Percentiles rank a stretch among this genome's conserved stretches.
Conservation (phyloP, 2,888 invertebrate genomes). For the Parochlus steinenii region DNA sequence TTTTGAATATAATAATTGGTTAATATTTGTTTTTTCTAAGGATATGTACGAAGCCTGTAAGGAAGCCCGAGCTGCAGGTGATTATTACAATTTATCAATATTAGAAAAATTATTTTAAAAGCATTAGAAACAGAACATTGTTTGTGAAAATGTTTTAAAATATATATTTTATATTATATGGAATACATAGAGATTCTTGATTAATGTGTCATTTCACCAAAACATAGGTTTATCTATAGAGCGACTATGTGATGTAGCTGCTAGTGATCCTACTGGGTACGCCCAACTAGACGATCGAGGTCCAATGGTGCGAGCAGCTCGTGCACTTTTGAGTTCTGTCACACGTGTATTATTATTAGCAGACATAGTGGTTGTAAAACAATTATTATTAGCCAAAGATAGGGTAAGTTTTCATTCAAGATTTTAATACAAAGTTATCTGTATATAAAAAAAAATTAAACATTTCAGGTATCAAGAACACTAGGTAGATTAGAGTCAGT, state of each 20-base stretch:
- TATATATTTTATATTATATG: too few species aligned
- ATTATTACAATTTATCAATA: constrained; percentile 20
- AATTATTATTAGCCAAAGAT: constrained; percentile 87
- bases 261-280: constrained; percentile 35
- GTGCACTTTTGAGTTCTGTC: constrained; percentile 84
- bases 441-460: constrained; percentile 10
- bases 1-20: too few species aligned
- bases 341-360: constrained; percentile 90
- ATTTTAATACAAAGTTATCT: constrained; percentile 4
- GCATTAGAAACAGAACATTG: too few species aligned
- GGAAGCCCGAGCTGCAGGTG: constrained; percentile 90
- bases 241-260: constrained; percentile 63
- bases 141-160: too few species aligned
- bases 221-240: constrained; percentile 87
- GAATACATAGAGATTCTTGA: too few species aligned
- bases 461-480: constrained; percentile 53
- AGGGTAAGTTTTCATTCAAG: constrained; percentile 43
- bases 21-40: too few species aligned
- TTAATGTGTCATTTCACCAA: too few species aligned
- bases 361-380: constrained; percentile 94
- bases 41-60: constrained; percentile 98
- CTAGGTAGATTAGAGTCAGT: constrained; percentile 73
- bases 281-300: constrained; percentile 51
- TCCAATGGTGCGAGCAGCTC: constrained; percentile 76
- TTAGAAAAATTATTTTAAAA: neutral